A percentile compares a stretch with the other conserved stretches of the same genome.
Conservation (phyloP, 2,888 invertebrate species). For the Copidosoma aretas region DNA sequence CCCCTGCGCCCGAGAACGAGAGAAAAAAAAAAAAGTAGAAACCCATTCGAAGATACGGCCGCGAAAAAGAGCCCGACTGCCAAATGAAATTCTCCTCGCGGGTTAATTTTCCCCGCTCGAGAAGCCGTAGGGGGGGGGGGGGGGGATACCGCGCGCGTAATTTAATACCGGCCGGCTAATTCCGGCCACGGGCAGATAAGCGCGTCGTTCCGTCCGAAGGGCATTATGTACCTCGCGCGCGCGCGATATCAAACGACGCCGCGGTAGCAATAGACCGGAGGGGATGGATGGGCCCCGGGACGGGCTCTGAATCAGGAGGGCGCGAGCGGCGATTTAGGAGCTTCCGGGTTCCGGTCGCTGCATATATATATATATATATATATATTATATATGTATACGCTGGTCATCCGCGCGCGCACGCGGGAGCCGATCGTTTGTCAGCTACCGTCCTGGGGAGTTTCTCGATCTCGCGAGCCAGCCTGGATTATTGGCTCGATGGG, state of each 20-base stretch:
- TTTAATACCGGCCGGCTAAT: constrained; percentile 52
- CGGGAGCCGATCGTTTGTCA: background rate
- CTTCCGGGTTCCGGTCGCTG: background rate
- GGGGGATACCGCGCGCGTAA: constrained; percentile 45
- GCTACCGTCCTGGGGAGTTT: background rate
- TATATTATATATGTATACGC: no score
- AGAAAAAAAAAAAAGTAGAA: background rate
- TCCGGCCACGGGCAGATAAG: background rate
- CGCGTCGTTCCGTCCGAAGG: background rate
- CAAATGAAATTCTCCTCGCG: constrained; percentile 36
- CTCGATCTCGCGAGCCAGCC: no score
- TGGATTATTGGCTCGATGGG: constrained; percentile 32
- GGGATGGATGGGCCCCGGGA: constrained; percentile 2
- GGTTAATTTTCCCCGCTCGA: constrained; percentile 13
- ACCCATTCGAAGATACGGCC: background rate
- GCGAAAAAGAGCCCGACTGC: constrained; percentile 11
- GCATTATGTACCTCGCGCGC: background rate
- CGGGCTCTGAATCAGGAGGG: background rate
- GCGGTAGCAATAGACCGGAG: no score
- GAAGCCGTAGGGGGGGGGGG: background rate
- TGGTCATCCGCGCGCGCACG: background rate
- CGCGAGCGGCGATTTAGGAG: background rate
- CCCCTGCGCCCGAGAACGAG: no score
- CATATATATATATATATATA: no score
- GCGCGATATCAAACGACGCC: background rate